These are phyloP conservation scores for Tauraco erythrolophus DNA, from an alignment of 2,113 vertebrate genomes.

Conservation along the genomic window DNA sequence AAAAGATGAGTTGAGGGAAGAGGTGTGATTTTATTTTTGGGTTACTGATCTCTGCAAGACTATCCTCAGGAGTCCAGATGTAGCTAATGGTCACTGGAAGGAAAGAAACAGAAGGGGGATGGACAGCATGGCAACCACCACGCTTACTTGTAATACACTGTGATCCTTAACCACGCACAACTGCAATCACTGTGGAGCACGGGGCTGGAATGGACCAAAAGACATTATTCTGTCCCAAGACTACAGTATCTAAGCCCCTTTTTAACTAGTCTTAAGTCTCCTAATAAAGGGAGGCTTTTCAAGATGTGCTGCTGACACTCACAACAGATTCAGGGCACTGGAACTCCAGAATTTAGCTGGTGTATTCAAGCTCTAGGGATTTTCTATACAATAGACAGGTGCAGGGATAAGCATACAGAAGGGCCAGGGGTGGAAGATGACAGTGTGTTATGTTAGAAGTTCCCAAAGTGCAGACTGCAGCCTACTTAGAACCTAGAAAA, in stretches of 20 bases:
- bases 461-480: not conserved
- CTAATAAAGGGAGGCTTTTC: not conserved
- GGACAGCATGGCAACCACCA: not conserved
- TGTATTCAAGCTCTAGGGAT: not conserved
- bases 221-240: not conserved
- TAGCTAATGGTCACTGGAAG: not conserved
- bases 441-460: not conserved
- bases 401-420: not conserved
- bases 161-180: not conserved
- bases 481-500: not conserved
- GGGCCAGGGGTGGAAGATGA: not conserved
- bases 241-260: not conserved
- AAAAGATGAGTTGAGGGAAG: not conserved
- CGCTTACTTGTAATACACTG: not conserved
- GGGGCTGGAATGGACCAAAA: not conserved
- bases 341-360: not conserved
- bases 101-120: not conserved
- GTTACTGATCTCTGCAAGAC: not conserved
- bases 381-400: not conserved
- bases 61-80: not conserved
- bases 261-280: not conserved
- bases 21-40: not conserved
- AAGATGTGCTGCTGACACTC: not conserved
- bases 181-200: not conserved
- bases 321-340: not conserved